Evolutionary conservation across 1,140 invertebrate genomes (phyloP), one percentile per base, ranked within the genome.

Genomic region (Sesamia nonagrioides): DNA sequence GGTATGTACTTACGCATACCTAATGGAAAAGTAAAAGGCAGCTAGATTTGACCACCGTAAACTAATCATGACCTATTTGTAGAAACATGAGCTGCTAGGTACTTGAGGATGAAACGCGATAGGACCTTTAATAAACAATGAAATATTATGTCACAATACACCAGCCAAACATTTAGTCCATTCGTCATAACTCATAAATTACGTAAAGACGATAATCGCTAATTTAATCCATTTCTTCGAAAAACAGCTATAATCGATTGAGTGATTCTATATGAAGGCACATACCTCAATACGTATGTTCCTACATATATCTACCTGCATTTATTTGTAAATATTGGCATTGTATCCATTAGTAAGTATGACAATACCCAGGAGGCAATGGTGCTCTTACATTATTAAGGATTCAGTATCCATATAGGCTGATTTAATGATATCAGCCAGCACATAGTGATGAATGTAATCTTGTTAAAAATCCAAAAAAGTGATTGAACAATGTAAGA

Each of bases 141-240:
- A 21, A 60, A 9, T 27, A 35, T 33, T 27, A 60, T 35, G 56
- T 60, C 56, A 60, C 27, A 3, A 13, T n/a, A 27, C 21, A 58
- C 27, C 21, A 6, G 27, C 9, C 13, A 13, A 58, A 58, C 33
- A 33, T 60, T 27, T 33, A 60, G 15, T 35, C 27, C 15, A 50
- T 33, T 60, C 56, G 15, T 60, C 45, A n/a, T 60, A 35, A 60
- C 15, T 60, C 45, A n/a, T 60, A 35, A 60, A 60, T 60, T 60
- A 35, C 21, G 56, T 60, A 15, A 15, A 60, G 21, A 58, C 13
- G 15, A 50, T 50, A 35, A 60, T 60, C 11, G 56, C 56, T 50
- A 15, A 50, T 50, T 50, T 27, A 60, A 60, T 35, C 27, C 56
- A 13, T 60, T 35, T 60, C 27, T 15, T 15, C 27, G 1, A 60